Conservation (phyloP, 1,140 invertebrate genomes). For the Hylaeus volcanicus region DNA sequence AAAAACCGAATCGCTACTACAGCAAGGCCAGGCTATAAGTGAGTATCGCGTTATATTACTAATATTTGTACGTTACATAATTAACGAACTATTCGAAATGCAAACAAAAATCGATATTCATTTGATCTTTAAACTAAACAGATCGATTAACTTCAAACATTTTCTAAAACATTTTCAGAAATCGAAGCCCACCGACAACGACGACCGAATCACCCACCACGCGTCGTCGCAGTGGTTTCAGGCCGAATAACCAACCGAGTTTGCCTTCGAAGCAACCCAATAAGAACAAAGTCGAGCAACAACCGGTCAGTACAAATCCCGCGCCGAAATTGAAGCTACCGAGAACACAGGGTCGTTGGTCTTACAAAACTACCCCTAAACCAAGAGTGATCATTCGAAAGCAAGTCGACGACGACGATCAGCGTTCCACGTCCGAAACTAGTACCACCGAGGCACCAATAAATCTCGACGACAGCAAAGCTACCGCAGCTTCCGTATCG, state of each 20-base stretch:
- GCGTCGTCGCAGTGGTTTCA: conserved; percentile 73
- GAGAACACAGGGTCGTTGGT: conserved; percentile 89
- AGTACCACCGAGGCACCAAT: conserved; percentile 50
- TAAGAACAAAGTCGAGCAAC: conserved; percentile 62
- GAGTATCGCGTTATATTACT: conserved; percentile 17
- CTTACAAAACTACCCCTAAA: conserved; percentile 93
- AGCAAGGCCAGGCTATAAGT: conserved; percentile 75
- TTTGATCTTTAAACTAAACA: too few species aligned
- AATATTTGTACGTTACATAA: too few species aligned
- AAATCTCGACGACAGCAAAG: conserved; percentile 53
- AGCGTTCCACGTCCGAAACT: conserved; percentile 65
- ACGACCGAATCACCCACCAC: conserved; percentile 72
- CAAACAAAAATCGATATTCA: too few species aligned
- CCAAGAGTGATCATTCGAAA: conserved; percentile 91
- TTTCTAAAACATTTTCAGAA: conserved; percentile 56
- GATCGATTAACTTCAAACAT: too few species aligned
- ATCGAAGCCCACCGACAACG: conserved; percentile 70
- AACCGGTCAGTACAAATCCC: conserved; percentile 30
- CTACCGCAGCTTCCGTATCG: not conserved
- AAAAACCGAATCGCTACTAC: conserved; percentile 70
- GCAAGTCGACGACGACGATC: conserved; percentile 82
- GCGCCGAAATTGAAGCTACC: conserved; percentile 87
- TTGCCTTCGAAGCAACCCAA: conserved; percentile 61
- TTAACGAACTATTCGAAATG: too few species aligned
- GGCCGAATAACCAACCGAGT: conserved; percentile 68